Conservation (phyloP, 2,113 vertebrate genomes). For the Manacus vitellinus region DNA sequence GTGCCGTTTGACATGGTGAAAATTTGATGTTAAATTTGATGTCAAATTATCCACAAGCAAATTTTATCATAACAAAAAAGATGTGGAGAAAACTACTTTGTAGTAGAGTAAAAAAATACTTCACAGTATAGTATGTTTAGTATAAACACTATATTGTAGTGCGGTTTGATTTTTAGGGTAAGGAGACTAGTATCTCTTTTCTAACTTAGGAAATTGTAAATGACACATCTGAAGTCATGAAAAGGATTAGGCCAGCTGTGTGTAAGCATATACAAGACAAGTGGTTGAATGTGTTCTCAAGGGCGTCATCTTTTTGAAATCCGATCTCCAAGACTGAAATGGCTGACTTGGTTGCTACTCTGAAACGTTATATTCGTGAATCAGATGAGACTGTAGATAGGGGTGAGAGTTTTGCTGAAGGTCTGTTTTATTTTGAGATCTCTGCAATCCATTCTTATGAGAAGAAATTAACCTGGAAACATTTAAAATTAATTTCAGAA, state of each 20-base stretch:
- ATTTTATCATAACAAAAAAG: not conserved
- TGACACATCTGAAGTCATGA: constrained; percentile 47
- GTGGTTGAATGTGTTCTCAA: constrained; percentile 67
- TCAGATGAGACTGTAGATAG: constrained; percentile 10
- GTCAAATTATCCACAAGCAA: not conserved
- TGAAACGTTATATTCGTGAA: constrained; percentile 52
- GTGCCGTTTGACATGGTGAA: not conserved
- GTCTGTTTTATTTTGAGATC: constrained; percentile 35
- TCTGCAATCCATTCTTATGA: not conserved
- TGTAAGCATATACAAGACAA: constrained; percentile 65
- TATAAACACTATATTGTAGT: not conserved
- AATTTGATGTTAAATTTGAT: not conserved
- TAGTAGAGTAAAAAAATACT: not conserved
- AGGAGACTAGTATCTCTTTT: not conserved
- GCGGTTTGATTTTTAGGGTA: not conserved
- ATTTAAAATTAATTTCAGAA: not conserved
- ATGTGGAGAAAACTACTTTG: not conserved
- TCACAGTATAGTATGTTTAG: not conserved
- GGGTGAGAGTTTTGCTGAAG: constrained; percentile 27
- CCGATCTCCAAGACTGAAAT: constrained; percentile 60
- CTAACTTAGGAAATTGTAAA: constrained; percentile 9
- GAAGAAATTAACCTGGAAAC: not conserved
- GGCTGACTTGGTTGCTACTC: constrained; percentile 43
- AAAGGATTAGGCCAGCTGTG: constrained; percentile 62
- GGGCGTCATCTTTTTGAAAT: constrained; percentile 67